phyloP scores from a whole-genome alignment of 1,140 invertebrate genomes.

The Lerema accius region DNA sequence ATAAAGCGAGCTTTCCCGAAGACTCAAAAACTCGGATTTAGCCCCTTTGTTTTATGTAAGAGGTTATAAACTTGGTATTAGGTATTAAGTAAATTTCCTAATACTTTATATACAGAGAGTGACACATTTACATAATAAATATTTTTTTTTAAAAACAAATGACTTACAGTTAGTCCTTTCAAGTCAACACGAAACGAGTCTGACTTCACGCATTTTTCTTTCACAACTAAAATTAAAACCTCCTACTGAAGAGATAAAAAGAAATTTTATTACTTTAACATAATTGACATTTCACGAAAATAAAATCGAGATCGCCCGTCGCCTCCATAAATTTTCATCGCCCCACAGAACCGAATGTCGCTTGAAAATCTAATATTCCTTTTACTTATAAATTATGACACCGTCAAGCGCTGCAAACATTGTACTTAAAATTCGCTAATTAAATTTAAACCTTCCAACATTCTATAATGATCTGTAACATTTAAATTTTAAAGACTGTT shows the following conservation, averaged over 20 bases:
- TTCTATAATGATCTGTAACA: not conserved
- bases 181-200: too few species aligned
- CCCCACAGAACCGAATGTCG: conserved; percentile 14
- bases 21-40: too few species aligned
- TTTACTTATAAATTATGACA: conserved; percentile 33
- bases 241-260: conserved; percentile 7
- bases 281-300: conserved; percentile 35
- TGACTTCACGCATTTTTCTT: too few species aligned
- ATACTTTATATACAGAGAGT: too few species aligned
- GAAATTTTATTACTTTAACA: conserved; percentile 22
- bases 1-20: too few species aligned
- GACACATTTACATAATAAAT: too few species aligned
- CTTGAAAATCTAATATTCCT: conserved; percentile 32
- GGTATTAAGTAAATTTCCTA: too few species aligned
- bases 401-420: conserved; percentile 31
- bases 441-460: conserved; percentile 13
- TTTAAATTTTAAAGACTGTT: not conserved
- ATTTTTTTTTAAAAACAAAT: too few species aligned
- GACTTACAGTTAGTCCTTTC: too few species aligned
- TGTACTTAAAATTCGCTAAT: conserved; percentile 33
- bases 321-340: conserved; percentile 22
- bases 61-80: too few species aligned
- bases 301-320: conserved; percentile 24
- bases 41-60: too few species aligned
- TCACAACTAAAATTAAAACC: conserved; percentile 25